phyloP scores from a whole-genome alignment of 2,797 vertebrate species.

The Mus caroli region DNA sequence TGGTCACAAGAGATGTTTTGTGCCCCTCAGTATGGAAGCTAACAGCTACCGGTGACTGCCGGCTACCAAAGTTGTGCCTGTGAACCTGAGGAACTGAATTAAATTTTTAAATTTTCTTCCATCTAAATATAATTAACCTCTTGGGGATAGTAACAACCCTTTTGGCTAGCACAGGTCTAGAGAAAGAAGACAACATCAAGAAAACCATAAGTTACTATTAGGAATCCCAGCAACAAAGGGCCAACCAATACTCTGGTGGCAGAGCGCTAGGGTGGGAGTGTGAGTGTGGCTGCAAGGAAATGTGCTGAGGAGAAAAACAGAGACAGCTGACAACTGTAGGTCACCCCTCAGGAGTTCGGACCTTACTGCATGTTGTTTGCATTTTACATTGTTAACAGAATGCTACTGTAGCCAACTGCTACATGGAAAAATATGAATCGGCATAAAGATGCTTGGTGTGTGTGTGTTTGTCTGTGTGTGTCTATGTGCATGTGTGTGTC shows the following conservation, averaged over 20 bases:
- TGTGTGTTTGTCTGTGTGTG: neutral
- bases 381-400: constrained; percentile 32
- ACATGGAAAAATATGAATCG: neutral
- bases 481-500: neutral
- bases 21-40: neutral
- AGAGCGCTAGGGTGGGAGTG: no score
- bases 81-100: neutral
- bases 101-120: neutral
- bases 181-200: neutral
- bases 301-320: neutral
- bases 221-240: neutral
- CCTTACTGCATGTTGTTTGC: neutral
- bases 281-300: neutral
- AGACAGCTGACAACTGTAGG: neutral
- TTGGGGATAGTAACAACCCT: neutral
- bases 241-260: neutral
- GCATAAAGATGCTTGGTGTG: neutral
- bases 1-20: neutral
- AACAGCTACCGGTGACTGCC: accelerated
- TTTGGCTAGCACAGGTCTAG: neutral
- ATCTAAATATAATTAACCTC: constrained; percentile 41
- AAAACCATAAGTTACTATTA: neutral
- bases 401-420: neutral
- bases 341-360: neutral
- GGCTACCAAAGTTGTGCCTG: neutral